Base-by-base conservation (phyloP, 2,888 invertebrate species). In the Coremacera marginata region DNA sequence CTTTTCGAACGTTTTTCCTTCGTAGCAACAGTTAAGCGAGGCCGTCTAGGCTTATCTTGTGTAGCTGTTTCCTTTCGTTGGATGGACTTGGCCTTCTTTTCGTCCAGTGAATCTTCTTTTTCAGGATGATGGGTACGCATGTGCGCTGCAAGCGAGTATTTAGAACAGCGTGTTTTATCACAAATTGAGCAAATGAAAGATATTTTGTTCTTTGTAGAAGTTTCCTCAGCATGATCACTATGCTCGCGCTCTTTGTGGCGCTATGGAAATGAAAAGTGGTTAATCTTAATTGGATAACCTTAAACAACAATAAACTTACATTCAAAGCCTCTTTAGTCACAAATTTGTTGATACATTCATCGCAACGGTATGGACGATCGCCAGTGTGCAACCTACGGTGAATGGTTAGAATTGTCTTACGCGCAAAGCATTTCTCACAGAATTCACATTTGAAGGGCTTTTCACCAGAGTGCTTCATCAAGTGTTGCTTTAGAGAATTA, bases 401-500 rank as follows among this genome's bases (percentile, higher is more conserved):
- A n/a, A 80, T 81, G 22, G 80, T 82, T 5, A 82, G 79, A n/a
- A 81, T 80, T 0, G 82, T 81, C 37, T 80, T 80, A 14, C 81
- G 75, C 0, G 81, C 77, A 70, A 82, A 82, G 0, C 80, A 79
- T 44, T 82, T 82, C n/a, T 78, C 76, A 25, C 82, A 82, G 52
- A 80, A 82, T 60, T 82, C 81, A 55, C 82, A 82, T n/a, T 75
- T 77, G 68, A 81, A 82, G 2, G 82, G 82, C 16, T 80, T 80
- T 72, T 81, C 81, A 0, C 81, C 82, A 0, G 81, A 80, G 63
- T 81, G 82, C 70, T 81, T 82, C 4, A 82, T 71, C 8, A 82
- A 67, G 75, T 81, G 82, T 3, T 81, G 80, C 22, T 80, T 80
- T 9, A 82, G 60, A 16, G 82, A 81, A 76, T 81, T 81, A 16